A percentile compares a stretch with the other conserved stretches of the same genome.
Evolutionary conservation across 2,888 invertebrate species (phyloP).

Genomic region (Cartodere bifasciata): DNA sequence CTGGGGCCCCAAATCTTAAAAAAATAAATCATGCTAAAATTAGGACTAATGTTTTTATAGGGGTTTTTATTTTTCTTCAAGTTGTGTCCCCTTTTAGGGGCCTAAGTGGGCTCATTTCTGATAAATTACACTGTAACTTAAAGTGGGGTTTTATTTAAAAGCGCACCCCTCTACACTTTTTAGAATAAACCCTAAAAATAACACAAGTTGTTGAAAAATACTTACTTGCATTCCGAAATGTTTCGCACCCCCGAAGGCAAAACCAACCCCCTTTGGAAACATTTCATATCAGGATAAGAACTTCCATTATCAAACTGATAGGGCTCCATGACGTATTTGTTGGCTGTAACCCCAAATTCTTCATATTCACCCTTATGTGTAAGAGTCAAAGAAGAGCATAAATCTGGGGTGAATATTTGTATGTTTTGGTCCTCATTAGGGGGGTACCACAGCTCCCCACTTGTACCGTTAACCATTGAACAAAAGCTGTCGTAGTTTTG

Average conservation of each 20-base stretch:
- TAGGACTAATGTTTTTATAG: no score
- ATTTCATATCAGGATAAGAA: slow-evolving; percentile 44
- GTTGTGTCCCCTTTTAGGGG: no score
- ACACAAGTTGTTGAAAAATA: no score
- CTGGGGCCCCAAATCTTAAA: slow-evolving; percentile 62
- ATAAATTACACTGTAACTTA: no score
- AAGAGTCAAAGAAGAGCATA: slow-evolving; percentile 48
- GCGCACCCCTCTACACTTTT: no score
- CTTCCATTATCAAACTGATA: slow-evolving; percentile 62
- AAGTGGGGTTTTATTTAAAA: no score
- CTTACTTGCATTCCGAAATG: slow-evolving; percentile 50
- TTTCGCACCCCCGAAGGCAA: slow-evolving; percentile 51
- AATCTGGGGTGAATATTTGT: slow-evolving; percentile 59
- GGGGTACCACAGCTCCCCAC: slow-evolving; percentile 74
- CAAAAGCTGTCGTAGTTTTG: slow-evolving; percentile 47
- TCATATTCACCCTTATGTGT: slow-evolving; percentile 26
- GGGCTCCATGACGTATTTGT: slow-evolving; percentile 43
- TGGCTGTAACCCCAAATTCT: slow-evolving; percentile 40
- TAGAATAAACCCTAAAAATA: no score
- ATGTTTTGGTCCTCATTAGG: slow-evolving; percentile 43
- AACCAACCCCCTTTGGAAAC: slow-evolving; percentile 41
- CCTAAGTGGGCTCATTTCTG: no score
- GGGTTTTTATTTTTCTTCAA: no score
- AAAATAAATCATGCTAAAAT: no score
- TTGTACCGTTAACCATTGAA: slow-evolving; percentile 55